Evolutionary conservation across 30 jellyfish, hydroid and myxozoan species (phyloP).

Genomic region (Pseudorhiza aurosa): DNA sequence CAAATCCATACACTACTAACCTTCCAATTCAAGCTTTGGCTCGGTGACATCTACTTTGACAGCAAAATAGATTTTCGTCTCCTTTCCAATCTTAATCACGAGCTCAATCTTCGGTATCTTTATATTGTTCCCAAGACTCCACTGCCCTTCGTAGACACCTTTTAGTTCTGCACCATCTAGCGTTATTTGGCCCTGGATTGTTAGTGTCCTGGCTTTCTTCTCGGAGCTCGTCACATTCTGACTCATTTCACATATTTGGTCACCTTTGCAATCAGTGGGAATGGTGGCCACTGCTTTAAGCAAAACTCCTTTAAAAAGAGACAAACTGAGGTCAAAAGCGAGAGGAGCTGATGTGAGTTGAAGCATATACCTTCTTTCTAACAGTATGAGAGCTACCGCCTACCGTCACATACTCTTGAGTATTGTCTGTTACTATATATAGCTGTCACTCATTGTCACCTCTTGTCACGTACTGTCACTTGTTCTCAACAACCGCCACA

Average conservation of each 20-base stretch:
- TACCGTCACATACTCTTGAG: no score
- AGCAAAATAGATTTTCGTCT: slow-evolving; percentile 63
- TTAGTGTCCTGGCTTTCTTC: slow-evolving; percentile 31
- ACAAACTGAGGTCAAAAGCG: no score
- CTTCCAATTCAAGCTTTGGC: slow-evolving; percentile 65
- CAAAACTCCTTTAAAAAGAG: slow-evolving; percentile 82
- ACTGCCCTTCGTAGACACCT: slow-evolving; percentile 72
- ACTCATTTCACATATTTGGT: slow-evolving; percentile 77
- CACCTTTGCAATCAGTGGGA: slow-evolving; percentile 87
- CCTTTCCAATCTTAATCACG: slow-evolving; percentile 65
- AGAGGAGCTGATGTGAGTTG: no score
- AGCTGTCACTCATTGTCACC: no score
- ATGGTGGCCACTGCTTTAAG: slow-evolving; percentile 67
- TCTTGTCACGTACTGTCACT: no score
- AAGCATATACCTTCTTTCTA: no score
- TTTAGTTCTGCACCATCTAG: slow-evolving; percentile 58
- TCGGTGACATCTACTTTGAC: slow-evolving; percentile 37
- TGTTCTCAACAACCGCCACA: no score
- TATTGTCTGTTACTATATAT: no score
- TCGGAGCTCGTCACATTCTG: slow-evolving; percentile 61
- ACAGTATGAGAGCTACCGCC: no score
- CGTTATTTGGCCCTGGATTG: slow-evolving; percentile 53
- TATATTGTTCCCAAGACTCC: slow-evolving; percentile 63
- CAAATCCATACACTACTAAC: no score
- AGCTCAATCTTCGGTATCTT: slow-evolving; percentile 31